Evolutionary conservation across 2,888 invertebrate genomes (phyloP), one percentile per base, ranked within the genome.

Genomic region (Pammene fasciana): DNA sequence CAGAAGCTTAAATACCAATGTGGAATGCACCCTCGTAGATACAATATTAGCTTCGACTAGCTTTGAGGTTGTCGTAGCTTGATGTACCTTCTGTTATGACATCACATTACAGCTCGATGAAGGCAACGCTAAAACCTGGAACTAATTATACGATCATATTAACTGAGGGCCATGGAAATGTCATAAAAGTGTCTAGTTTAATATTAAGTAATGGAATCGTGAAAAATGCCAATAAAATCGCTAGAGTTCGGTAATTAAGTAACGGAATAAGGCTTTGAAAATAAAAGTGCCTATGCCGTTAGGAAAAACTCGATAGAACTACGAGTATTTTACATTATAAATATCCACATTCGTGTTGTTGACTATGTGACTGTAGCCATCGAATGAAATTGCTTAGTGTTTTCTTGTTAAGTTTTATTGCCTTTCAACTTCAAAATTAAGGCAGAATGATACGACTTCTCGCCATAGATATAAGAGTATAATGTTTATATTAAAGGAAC

Each of bases 11-110:
- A 26, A 26, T 16, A 26, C 6, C 10, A 14, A 10, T 48, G 18
- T 10, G 16, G 48, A 26, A 52, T 26, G 52, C 13, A 52, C 7
- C 26, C 52, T 52, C 4, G 54, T 43, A 26, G 52, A 60, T 41
- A 41, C 13, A 55, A 61, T 61, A 67, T 61, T 61, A 46, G 61
- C 38, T 46, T 61, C 46, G 38, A 67, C 55, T 61, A 46, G 61
- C 38, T 46, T 61, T 54, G 38, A 45, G 45, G 59, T 45, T 54
- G n/a, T 13, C 18, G 34, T 45, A 38, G 34, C 48, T 11, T 43
- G 41, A 60, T 6, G 43, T 14, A 46, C 45, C 13, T 59, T 14
- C n/a, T 6, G 50, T 43, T 46, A 55, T 48, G 13, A 66, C 52
- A 57, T 43, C 8, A n/a, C 43, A 34, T 10, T 56, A 34, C 14